Conservation (phyloP, 1,140 invertebrate species). For the Drosophila ananassae region DNA sequence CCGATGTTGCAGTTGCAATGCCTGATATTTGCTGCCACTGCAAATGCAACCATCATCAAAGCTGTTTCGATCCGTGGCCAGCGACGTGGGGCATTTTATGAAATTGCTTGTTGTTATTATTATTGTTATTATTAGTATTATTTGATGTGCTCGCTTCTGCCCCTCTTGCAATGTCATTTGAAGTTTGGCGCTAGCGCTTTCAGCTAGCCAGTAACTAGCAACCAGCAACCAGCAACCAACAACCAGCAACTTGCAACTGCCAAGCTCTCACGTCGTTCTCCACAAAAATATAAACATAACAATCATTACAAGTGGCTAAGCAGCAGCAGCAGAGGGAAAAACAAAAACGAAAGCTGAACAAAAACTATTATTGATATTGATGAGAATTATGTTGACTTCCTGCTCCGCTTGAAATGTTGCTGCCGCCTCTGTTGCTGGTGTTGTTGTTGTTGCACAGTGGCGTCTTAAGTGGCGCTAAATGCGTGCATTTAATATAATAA, state of each 20-base stretch:
- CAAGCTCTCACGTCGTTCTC: conserved; percentile 62
- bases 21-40: conserved; percentile 23
- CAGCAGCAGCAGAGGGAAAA: conserved; percentile 26
- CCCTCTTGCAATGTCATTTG: conserved; percentile 61
- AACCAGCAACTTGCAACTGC: conserved; percentile 26
- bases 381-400: conserved; percentile 80
- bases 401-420: conserved; percentile 40
- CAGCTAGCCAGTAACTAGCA: background rate
- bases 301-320: conserved; percentile 62
- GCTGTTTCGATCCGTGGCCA: conserved; percentile 51
- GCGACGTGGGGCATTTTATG: conserved; percentile 74
- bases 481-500: conserved; percentile 79
- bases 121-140: conserved; percentile 78
- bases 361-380: conserved; percentile 78
- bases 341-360: conserved; percentile 67
- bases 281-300: conserved; percentile 77
- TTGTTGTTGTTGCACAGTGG: conserved; percentile 46
- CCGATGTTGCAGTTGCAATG: conserved; percentile 39
- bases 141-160: conserved; percentile 45
- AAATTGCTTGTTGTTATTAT: conserved; percentile 81
- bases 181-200: conserved; percentile 59
- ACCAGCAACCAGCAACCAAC: conserved; percentile 4
- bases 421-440: background rate
- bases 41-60: conserved; percentile 36
- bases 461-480: conserved; percentile 80